Conservation (phyloP, 2,113 vertebrate genomes). For the Lipotes vexillifer region DNA sequence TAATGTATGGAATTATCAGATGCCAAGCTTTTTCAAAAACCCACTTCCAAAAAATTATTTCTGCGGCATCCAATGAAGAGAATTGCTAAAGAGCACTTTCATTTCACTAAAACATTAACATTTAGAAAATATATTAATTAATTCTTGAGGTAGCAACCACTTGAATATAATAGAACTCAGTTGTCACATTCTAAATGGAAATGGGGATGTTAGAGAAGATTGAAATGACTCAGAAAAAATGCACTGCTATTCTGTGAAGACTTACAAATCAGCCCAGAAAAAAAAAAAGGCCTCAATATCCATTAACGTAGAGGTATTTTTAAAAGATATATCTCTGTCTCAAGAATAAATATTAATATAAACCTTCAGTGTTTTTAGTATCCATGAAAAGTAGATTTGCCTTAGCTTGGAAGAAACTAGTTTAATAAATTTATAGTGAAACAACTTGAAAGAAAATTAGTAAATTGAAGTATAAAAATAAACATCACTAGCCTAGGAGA, state of each 20-base stretch:
- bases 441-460: neutral
- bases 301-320: slow-evolving; percentile 4
- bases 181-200: neutral
- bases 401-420: neutral
- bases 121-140: neutral
- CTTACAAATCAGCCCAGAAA: neutral
- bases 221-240: slow-evolving; percentile 20
- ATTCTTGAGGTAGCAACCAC: neutral
- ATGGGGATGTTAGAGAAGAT: neutral
- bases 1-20: neutral
- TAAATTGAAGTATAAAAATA: neutral
- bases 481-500: neutral
- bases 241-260: neutral
- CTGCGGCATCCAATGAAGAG: neutral
- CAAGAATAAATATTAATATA: neutral
- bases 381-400: neutral
- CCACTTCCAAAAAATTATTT: neutral
- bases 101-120: neutral
- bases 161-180: slow-evolving; percentile 26
- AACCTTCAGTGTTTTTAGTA: neutral
- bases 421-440: neutral
- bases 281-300: neutral
- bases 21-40: neutral
- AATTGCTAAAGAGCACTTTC: neutral
- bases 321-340: neutral